Conservation (phyloP, 2,113 vertebrate genomes). For the Stegostoma tigrinum region DNA sequence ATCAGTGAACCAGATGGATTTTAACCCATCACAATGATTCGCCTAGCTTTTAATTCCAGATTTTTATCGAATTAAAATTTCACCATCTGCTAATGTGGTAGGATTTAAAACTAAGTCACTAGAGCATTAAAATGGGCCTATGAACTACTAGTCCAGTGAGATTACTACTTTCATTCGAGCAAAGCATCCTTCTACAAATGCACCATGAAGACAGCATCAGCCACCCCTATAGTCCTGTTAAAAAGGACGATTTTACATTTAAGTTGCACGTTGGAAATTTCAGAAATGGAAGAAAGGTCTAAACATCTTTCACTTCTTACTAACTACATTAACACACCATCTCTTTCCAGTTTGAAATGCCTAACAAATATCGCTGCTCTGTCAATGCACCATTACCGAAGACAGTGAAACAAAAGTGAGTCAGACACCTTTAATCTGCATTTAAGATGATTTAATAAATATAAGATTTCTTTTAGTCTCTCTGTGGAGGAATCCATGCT, state of each 20-base stretch:
- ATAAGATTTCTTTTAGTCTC: background rate
- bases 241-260: background rate
- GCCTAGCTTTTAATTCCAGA: too few relatives aligned
- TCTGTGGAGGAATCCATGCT: background rate
- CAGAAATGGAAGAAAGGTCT: background rate
- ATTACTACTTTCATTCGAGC: too few relatives aligned
- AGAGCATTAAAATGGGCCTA: too few relatives aligned
- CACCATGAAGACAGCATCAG: background rate
- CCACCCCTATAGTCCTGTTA: background rate
- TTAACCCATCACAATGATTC: too few relatives aligned
- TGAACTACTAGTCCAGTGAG: too few relatives aligned
- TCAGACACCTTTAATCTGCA: background rate
- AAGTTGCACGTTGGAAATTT: background rate
- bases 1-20: too few relatives aligned
- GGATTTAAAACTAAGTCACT: too few relatives aligned
- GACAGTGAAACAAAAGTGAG: background rate
- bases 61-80: too few relatives aligned
- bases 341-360: background rate
- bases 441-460: background rate
- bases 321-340: background rate
- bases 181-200: background rate
- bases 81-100: too few relatives aligned
- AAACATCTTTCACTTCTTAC: background rate
- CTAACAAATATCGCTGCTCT: background rate
- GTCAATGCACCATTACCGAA: background rate